phyloP scores from a whole-genome alignment of 1,140 invertebrate species.

The Bradysia coprophila region DNA sequence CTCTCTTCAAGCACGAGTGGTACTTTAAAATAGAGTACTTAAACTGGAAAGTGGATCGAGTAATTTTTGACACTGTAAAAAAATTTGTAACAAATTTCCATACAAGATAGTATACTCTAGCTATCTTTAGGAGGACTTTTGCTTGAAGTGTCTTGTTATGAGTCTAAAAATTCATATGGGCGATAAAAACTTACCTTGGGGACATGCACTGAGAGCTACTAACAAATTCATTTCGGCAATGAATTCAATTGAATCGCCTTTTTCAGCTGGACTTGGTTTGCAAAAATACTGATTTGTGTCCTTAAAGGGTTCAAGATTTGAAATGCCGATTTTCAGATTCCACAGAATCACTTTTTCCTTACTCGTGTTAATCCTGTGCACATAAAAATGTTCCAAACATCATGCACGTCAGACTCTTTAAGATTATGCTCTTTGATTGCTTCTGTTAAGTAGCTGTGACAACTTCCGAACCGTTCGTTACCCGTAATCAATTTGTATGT shows the following conservation, averaged over 20 bases:
- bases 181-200: conserved; percentile 13
- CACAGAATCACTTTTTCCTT: too few species aligned
- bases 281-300: conserved; percentile 28
- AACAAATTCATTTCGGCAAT: conserved; percentile 30
- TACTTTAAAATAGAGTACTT: too few species aligned
- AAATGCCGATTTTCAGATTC: too few species aligned
- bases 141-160: too few species aligned
- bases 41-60: too few species aligned
- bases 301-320: too few species aligned
- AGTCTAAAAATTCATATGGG: too few species aligned
- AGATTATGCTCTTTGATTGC: conserved; percentile 24
- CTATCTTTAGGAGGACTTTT: too few species aligned
- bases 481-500: conserved; percentile 27
- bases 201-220: conserved; percentile 26
- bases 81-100: too few species aligned
- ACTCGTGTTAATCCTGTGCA: conserved; percentile 25
- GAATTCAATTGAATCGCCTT: conserved; percentile 30
- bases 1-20: too few species aligned
- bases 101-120: too few species aligned
- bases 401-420: conserved; percentile 27
- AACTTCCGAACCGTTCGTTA: conserved; percentile 21
- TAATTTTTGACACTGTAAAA: too few species aligned
- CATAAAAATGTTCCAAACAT: conserved; percentile 32
- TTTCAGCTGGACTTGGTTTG: conserved; percentile 26
- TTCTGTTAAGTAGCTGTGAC: conserved; percentile 25